Base-by-base conservation (phyloP, 2,888 invertebrate genomes). In the Euplexia lucipara region DNA sequence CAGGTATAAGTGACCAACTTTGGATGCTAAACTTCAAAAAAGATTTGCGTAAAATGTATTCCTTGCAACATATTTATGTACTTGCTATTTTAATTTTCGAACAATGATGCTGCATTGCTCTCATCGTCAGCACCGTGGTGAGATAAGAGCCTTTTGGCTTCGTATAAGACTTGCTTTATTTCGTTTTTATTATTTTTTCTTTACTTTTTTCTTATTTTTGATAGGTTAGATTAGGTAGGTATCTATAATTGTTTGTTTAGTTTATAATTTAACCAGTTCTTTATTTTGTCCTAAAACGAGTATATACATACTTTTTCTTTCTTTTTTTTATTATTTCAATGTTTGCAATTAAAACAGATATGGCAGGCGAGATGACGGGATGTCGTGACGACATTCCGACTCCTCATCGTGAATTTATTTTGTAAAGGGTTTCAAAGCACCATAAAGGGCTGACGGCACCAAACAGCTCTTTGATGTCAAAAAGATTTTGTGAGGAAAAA, bases 1-100 rank as follows among this genome's bases (percentile, higher is more conserved):
- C 69, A 68, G 66, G 68, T 79, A 67, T 65, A 70, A 67, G 51
- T 62, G 60, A 65, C 44, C 49, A 71, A 76, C 39, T 71, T 73
- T 39, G 6, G 49, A 61, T 22, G 37, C 22, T 22, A 7, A 67
- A 64, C 51, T 68, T 66, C n/a, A n/a, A n/a, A 18, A 59, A 48
- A 73, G 57, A 73, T 70, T 70, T 60, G 8, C 12, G 16, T 45
- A 64, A 69, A 67, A 64, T 59, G 48, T 56, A 47, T n/a, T 7
- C 10, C 1, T 6, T n/a, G n/a, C n/a, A n/a, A n/a, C n/a, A n/a
- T n/a, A n/a, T n/a, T n/a, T n/a, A n/a, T n/a, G n/a, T n/a, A n/a
- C n/a, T n/a, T n/a, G n/a, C n/a, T n/a, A n/a, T n/a, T n/a, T n/a
- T n/a, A n/a, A n/a, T n/a, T n/a, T n/a, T n/a, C n/a, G n/a, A n/a